These are phyloP conservation scores for Clarias magur DNA, from an alignment of 2,113 vertebrate species.

Conservation along the genomic window DNA sequence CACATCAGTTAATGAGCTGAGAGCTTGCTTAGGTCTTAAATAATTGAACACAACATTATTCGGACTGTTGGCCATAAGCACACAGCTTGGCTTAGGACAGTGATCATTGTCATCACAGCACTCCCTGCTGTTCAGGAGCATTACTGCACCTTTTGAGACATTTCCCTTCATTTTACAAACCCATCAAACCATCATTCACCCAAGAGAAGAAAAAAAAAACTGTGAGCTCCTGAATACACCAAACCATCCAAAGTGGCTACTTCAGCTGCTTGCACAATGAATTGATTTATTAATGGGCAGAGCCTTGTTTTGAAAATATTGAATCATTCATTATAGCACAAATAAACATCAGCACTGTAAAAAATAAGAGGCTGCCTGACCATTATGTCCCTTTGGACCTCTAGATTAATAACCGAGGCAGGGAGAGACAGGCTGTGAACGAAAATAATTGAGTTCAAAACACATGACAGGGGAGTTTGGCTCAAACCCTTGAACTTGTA, in stretches of 20 bases:
- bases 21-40: constrained; percentile 21
- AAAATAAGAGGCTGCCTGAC: constrained; percentile 35
- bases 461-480: background rate
- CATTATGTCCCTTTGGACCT: constrained; percentile 41
- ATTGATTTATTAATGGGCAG: constrained; percentile 47
- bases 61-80: background rate
- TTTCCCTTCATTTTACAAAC: background rate
- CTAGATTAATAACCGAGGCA: constrained; percentile 37
- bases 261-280: constrained; percentile 52
- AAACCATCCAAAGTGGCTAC: constrained; percentile 30
- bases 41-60: constrained; percentile 25
- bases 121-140: constrained; percentile 67
- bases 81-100: background rate
- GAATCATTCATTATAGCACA: constrained; percentile 49
- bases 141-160: constrained; percentile 26
- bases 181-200: background rate
- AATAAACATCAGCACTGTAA: constrained; percentile 23
- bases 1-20: constrained; percentile 37
- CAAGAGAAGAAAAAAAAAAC: background rate
- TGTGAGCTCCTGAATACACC: constrained; percentile 28
- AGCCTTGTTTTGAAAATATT: constrained; percentile 41
- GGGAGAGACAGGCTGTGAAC: constrained; percentile 1
- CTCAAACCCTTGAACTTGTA: background rate
- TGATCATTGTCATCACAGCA: constrained; percentile 62
- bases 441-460: constrained; percentile 1